Base-by-base conservation (phyloP, 2,888 invertebrate genomes). In the Orthosia gothica region DNA sequence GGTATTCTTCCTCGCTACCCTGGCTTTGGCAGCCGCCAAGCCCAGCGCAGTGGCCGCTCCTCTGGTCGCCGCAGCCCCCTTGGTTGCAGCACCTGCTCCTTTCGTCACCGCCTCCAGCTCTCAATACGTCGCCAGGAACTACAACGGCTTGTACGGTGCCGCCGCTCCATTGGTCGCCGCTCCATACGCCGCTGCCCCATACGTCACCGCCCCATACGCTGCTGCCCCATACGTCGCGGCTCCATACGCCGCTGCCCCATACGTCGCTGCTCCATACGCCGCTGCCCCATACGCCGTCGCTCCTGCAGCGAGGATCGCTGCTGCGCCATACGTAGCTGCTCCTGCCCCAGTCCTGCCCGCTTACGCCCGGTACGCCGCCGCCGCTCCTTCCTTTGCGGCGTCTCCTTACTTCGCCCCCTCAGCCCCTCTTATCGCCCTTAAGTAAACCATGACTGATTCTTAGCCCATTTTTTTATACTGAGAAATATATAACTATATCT, bases 81-180 rank as follows among this genome's bases (percentile, higher is more conserved):
- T 94, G 16, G 92, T 94, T 13, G 93, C 92, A 79, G 95, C 94
- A 26, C 96, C 95, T 1, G 97, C 97, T 1, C 97, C 97, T 12
- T 96, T 97, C 83, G 97, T 97, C n/a, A 97, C 98, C 0, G 97
- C 98, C 1, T 52, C 97, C 87, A 97, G 97, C 92, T 97, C 97
- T 16, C 97, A 98, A 91, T 97, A 97, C 75, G 92, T 97, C 85
- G 95, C 97, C 32, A 96, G 97, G 83, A 97, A 97, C 90, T 97
- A 97, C 93, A 97, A 98, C 86, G 93, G 94, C 3, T 64, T 92
- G 40, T 88, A 91, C 1, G 97, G 97, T 1, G 92, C 97, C 12
- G 95, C 97, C 12, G 95, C 97, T 9, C 96, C 95, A 16, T 82
- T 94, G 45, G 91, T 95, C 1, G 96, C 96, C 13, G 94, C 97